These are phyloP conservation scores for Drosophila infuscata DNA, from an alignment of 2,888 invertebrate species.

Conservation along the genomic window DNA sequence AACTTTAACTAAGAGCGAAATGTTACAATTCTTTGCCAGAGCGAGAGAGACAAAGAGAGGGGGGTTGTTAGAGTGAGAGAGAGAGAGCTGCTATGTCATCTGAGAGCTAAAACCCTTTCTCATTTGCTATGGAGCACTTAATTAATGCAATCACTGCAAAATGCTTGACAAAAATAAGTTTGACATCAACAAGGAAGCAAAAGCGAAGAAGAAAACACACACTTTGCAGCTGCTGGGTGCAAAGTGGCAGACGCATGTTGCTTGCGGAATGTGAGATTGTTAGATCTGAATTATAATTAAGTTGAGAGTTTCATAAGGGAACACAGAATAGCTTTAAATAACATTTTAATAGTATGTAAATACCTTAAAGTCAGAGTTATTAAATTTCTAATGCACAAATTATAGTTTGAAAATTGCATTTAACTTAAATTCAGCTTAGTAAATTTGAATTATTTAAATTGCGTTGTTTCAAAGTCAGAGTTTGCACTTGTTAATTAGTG, in stretches of 20 bases:
- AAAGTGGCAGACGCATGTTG: neutral
- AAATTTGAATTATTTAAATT: constrained; percentile 5
- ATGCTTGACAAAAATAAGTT: constrained; percentile 59
- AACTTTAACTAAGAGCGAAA: constrained; percentile 52
- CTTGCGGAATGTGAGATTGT: constrained; percentile 6
- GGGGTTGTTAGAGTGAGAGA: neutral
- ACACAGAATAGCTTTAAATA: neutral
- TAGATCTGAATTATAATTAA: constrained; percentile 25
- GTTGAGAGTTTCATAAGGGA: neutral
- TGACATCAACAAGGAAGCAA: constrained; percentile 32
- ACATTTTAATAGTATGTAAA: neutral
- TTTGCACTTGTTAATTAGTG: constrained; percentile 40
- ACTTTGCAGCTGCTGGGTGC: neutral
- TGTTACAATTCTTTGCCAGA: constrained; percentile 59
- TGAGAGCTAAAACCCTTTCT: constrained; percentile 29
- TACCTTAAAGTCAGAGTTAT: neutral
- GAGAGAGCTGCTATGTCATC: neutral
- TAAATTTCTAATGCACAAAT: neutral
- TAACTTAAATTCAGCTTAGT: neutral
- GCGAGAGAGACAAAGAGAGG: neutral
- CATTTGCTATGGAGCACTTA: constrained; percentile 51
- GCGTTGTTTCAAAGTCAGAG: neutral
- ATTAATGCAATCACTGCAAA: constrained; percentile 68
- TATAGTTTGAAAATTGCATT: neutral
- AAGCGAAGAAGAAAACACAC: neutral